Percentiles rank a stretch among this genome's conserved stretches.
These are phyloP conservation scores for Myripristis jacobus DNA, from an alignment of 2,797 vertebrate species.

Conservation along the genomic window DNA sequence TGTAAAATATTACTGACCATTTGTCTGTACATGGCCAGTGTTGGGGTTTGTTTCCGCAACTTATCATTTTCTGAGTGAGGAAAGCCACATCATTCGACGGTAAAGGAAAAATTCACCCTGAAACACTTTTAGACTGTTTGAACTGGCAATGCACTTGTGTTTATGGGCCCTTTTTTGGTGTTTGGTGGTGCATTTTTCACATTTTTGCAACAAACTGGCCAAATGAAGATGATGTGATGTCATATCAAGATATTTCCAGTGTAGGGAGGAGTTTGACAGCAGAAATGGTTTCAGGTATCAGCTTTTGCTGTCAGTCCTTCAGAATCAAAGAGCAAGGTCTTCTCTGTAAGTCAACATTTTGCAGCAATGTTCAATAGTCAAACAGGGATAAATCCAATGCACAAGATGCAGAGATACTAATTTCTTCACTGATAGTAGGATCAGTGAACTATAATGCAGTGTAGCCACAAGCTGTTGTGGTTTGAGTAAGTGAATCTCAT, in stretches of 20 bases:
- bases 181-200: background rate
- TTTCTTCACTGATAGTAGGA: background rate
- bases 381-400: slow-evolving; percentile 11
- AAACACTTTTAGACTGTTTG: background rate
- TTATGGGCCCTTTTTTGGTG: background rate
- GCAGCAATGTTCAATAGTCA: slow-evolving; percentile 62
- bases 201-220: slow-evolving; percentile 7
- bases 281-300: slow-evolving; percentile 13
- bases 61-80: background rate
- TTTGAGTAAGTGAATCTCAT: no score
- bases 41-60: no score
- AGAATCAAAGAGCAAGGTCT: slow-evolving; percentile 24
- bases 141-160: no score
- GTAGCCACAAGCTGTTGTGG: background rate
- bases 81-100: background rate
- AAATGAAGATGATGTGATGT: slow-evolving; percentile 13
- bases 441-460: slow-evolving; percentile 32
- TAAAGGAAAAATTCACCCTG: background rate
- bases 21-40: no score
- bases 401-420: slow-evolving; percentile 19
- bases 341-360: slow-evolving; percentile 53
- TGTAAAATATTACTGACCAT: no score
- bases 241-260: slow-evolving; percentile 7
- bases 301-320: slow-evolving; percentile 21
- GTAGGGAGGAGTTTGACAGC: background rate